These are phyloP conservation scores for Palythoa grandiflora DNA, from an alignment of 92 coral and sea anemone genomes.

Conservation along the genomic window DNA sequence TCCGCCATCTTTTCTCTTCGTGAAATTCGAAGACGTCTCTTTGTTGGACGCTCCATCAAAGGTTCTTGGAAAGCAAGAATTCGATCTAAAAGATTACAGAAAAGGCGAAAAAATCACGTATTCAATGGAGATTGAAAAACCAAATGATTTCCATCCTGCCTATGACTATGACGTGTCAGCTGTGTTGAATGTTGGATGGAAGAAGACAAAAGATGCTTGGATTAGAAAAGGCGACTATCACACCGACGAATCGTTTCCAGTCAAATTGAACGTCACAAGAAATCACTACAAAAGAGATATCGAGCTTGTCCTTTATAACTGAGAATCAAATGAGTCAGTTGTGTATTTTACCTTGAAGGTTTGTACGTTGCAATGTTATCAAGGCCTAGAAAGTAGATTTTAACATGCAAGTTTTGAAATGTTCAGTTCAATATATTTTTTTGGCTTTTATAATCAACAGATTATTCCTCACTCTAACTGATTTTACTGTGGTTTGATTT, in stretches of 20 bases:
- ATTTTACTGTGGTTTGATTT: too few relatives aligned
- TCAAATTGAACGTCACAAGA: slow-evolving; percentile 55
- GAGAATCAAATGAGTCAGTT: not conserved
- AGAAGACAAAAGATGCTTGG: slow-evolving; percentile 69
- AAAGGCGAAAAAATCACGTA: slow-evolving; percentile 77
- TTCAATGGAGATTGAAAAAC: slow-evolving; percentile 74
- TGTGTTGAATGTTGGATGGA: slow-evolving; percentile 94
- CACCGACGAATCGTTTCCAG: slow-evolving; percentile 72
- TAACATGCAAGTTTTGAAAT: not conserved
- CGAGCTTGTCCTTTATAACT: slow-evolving; percentile 69
- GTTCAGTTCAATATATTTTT: too few relatives aligned
- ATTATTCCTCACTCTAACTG: too few relatives aligned
- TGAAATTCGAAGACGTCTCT: slow-evolving; percentile 80
- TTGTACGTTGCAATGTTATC: not conserved
- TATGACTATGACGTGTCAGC: slow-evolving; percentile 79
- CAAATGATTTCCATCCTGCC: slow-evolving; percentile 41
- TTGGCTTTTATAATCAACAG: too few relatives aligned
- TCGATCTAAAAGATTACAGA: slow-evolving; percentile 67
- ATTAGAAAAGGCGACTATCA: slow-evolving; percentile 73
- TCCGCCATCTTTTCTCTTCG: slow-evolving; percentile 73
- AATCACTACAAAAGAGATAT: slow-evolving; percentile 69
- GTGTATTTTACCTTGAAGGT: not conserved
- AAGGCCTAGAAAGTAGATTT: not conserved
- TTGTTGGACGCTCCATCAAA: slow-evolving; percentile 68
- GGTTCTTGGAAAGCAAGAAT: slow-evolving; percentile 66